phyloP scores from a whole-genome alignment of 2,113 vertebrate genomes.

The Oriolus oriolus region DNA sequence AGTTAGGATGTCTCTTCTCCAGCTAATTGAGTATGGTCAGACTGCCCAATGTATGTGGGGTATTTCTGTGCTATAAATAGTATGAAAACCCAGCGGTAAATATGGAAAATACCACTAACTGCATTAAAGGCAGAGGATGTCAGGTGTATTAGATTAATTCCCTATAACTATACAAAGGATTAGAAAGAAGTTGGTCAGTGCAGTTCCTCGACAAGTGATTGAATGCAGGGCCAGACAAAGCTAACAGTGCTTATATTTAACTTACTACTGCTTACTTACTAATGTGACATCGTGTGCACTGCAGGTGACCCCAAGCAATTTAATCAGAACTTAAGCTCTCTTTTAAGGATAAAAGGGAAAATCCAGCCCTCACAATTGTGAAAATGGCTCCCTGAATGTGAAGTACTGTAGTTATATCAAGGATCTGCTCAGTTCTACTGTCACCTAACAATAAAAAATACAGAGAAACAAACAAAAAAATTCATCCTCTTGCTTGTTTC shows the following conservation, averaged over 20 bases:
- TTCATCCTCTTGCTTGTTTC: neutral
- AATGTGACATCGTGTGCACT: neutral
- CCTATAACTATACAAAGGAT: constrained; percentile 24
- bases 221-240: constrained; percentile 46
- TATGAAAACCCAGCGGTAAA: neutral
- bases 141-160: constrained; percentile 40
- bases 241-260: constrained; percentile 49
- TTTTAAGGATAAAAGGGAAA: constrained; percentile 43
- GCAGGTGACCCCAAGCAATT: constrained; percentile 43
- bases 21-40: neutral
- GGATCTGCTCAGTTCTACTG: neutral
- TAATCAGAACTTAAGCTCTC: constrained; percentile 44
- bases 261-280: constrained; percentile 43
- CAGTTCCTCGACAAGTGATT: constrained; percentile 27
- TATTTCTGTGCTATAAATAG: neutral
- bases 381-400: constrained; percentile 12
- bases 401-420: neutral
- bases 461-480: neutral
- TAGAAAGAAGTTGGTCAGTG: constrained; percentile 28
- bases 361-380: neutral
- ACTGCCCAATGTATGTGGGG: neutral
- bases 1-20: neutral
- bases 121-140: neutral
- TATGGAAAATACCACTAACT: constrained; percentile 5
- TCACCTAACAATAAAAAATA: neutral